These are phyloP conservation scores for Heliornis fulica DNA, from an alignment of 2,113 vertebrate species.

Conservation along the genomic window DNA sequence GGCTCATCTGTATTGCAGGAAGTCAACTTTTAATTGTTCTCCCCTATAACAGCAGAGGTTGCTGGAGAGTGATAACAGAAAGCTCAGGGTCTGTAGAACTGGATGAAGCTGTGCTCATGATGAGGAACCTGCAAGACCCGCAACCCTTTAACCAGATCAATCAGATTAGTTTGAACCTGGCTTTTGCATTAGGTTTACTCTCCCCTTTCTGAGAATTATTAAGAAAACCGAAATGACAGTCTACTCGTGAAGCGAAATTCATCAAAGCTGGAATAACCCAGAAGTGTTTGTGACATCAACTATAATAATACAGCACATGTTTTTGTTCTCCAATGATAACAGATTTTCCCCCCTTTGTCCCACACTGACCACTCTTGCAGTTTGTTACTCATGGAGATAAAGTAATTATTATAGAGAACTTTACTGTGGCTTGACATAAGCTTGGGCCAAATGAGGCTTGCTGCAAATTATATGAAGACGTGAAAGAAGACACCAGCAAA, in stretches of 20 bases:
- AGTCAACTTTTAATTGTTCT: neutral
- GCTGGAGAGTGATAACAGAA: neutral
- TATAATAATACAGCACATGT: neutral
- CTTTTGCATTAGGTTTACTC: neutral
- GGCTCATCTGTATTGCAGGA: neutral
- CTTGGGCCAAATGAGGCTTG: neutral
- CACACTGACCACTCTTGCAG: neutral
- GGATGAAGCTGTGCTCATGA: neutral
- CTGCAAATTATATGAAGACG: neutral
- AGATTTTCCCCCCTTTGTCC: neutral
- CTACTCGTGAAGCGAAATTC: neutral
- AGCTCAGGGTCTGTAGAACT: neutral
- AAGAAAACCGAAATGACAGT: neutral
- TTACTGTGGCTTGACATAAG: neutral
- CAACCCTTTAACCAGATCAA: neutral
- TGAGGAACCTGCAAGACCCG: neutral
- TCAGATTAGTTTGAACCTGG: neutral
- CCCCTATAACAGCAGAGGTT: neutral
- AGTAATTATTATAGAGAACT: neutral
- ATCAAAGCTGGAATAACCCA: neutral
- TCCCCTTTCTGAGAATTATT: neutral
- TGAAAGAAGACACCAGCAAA: neutral
- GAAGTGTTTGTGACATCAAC: neutral
- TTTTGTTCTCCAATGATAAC: neutral
- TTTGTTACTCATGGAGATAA: neutral